Conservation (phyloP, 2,888 invertebrate genomes). For the Clitarchus hookeri region DNA sequence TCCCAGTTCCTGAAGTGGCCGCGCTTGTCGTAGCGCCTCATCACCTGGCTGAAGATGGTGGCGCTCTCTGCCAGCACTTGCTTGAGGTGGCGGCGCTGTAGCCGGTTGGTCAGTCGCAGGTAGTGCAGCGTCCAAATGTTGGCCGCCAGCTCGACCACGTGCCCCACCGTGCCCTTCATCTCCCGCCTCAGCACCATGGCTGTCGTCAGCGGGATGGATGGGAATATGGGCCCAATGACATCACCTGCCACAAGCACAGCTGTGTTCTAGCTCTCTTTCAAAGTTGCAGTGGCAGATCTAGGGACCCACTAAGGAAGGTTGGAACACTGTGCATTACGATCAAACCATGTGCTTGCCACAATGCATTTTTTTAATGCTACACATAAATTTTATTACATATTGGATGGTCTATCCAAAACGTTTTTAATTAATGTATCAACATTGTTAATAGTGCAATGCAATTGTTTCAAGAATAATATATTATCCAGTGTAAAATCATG, state of each 20-base stretch:
- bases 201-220: conserved; percentile 49
- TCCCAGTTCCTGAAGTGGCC: conserved; percentile 55
- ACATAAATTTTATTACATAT: too few relatives aligned
- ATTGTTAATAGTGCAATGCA: too few relatives aligned
- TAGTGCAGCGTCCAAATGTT: conserved; percentile 60
- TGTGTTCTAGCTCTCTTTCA: too few relatives aligned
- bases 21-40: conserved; percentile 49
- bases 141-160: conserved; percentile 60
- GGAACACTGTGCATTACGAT: too few relatives aligned
- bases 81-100: conserved; percentile 51
- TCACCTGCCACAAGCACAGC: conserved; percentile 53
- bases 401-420: too few relatives aligned
- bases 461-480: too few relatives aligned
- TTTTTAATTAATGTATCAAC: too few relatives aligned
- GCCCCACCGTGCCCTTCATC: conserved; percentile 58
- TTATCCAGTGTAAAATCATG: too few relatives aligned
- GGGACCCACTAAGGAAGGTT: too few relatives aligned
- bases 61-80: conserved; percentile 53
- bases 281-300: too few relatives aligned
- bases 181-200: conserved; percentile 53
- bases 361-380: too few relatives aligned
- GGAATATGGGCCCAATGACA: conserved; percentile 59
- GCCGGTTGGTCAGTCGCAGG: conserved; percentile 58
- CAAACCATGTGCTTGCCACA: too few relatives aligned
- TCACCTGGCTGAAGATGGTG: conserved; percentile 50